Evolutionary conservation across 2,113 vertebrate genomes (phyloP), one percentile per base, ranked within the genome.

Genomic region (Ailurus styani): DNA sequence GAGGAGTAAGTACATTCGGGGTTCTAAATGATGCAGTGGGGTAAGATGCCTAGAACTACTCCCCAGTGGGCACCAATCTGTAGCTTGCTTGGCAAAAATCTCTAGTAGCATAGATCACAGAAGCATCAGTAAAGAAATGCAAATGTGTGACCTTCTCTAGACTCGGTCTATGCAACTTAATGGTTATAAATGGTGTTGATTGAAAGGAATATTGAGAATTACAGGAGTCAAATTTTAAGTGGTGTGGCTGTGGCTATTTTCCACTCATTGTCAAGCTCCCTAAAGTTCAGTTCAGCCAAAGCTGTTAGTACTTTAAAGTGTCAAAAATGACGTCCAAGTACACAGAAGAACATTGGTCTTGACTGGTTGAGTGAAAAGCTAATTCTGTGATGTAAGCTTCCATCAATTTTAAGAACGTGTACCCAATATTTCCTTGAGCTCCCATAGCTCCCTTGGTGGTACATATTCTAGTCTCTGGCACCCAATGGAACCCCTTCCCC

Each of bases 361-460:
- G 13, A 89, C 89, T 97, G 42, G 94, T 75, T 98, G 96, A 98
- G 96, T 98, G 97, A 98, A 98, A 98, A 98, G 94, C 93, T 98
- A 98, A 98, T 98, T 98, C 98, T 97, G 93, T 96, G 97, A 97
- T 97, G 98, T 92, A 98, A 98, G 95, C 77, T 88, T 98, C 98
- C 97, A 90, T 93, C 96, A 86, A 2, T 97, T 90, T 98, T 89
- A 66, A 97, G 70, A 97, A 95, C 96, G 73, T 97, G 96, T 70
- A 66, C 72, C 6, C 40, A 70, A 94, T 96, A 85, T 40, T 95
- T 97, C 90, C 95, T 47, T 91, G 97, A 64, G 45, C 64, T 90
- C 97, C 98, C 78, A 0, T 77, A 87, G 90, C 96, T 82, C 96
- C 70, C 34, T 90, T 91, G 97, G 94, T 85, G 57, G 85, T 85